These are phyloP conservation scores for Platichthys flesus DNA, from an alignment of 2,113 vertebrate genomes.

Conservation along the genomic window DNA sequence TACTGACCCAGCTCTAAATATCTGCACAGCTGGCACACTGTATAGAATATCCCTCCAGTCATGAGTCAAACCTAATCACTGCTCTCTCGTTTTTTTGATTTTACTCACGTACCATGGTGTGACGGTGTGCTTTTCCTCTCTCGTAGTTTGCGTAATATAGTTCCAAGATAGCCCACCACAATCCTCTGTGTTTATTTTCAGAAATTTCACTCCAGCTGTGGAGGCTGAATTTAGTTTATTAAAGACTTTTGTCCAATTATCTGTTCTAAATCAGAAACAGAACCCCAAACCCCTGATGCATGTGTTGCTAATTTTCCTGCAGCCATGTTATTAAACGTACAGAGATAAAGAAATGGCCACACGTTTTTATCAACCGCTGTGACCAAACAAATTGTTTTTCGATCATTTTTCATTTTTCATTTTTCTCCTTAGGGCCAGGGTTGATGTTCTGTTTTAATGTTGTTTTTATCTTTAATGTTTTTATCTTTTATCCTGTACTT, in stretches of 20 bases:
- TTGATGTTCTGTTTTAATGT: no score
- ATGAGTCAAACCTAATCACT: conserved; percentile 26
- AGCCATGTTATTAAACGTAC: conserved; percentile 21
- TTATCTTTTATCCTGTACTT: no score
- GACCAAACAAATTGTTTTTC: conserved; percentile 73
- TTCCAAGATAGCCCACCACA: neutral
- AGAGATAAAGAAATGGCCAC: conserved; percentile 44
- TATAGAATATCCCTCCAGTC: conserved; percentile 48
- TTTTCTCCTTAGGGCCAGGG: no score
- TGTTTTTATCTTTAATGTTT: no score
- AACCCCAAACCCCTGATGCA: conserved; percentile 6
- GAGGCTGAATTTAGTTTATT: conserved; percentile 34
- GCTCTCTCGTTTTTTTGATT: conserved; percentile 20
- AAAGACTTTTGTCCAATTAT: conserved; percentile 41
- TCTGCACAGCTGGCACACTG: conserved; percentile 53
- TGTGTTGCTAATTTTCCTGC: conserved; percentile 34
- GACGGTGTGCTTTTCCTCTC: neutral
- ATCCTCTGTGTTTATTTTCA: conserved; percentile 35
- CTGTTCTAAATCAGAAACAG: conserved; percentile 38
- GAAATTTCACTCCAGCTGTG: neutral
- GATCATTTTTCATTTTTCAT: conserved; percentile 53
- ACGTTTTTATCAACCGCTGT: conserved; percentile 58
- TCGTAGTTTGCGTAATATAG: neutral
- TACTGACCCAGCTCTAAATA: conserved; percentile 49
- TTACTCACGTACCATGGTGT: neutral